These are phyloP conservation scores for Hydractinia symbiolongicarpus DNA, from an alignment of 30 jellyfish, hydroid and myxozoan genomes.

Conservation along the genomic window DNA sequence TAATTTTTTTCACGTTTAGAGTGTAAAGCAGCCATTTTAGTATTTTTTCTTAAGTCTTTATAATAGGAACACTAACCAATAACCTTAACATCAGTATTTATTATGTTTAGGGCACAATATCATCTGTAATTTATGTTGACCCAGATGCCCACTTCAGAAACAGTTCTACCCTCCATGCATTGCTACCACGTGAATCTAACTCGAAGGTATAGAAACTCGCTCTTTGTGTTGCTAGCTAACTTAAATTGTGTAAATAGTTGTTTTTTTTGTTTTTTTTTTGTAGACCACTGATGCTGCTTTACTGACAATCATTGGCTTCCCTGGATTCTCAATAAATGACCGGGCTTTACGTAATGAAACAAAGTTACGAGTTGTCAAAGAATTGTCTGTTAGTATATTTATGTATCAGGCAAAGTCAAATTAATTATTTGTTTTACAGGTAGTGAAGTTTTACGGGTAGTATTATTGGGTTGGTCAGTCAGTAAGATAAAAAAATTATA, in stretches of 20 bases:
- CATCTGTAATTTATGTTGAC: conserved; percentile 77
- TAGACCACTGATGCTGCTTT: conserved; percentile 92
- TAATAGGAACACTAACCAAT: no score
- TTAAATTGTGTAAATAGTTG: not conserved
- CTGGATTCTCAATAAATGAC: conserved; percentile 79
- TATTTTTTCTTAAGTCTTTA: no score
- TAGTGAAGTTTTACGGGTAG: no score
- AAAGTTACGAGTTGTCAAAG: conserved; percentile 46
- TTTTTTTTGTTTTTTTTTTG: not conserved
- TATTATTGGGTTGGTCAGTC: no score
- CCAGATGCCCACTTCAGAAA: conserved; percentile 97
- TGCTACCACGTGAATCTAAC: conserved; percentile 86
- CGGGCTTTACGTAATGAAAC: conserved; percentile 51
- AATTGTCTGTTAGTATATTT: conserved; percentile 39
- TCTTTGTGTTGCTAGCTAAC: not conserved
- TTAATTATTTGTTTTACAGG: no score
- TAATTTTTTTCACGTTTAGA: no score
- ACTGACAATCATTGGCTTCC: conserved; percentile 79
- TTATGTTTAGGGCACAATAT: conserved; percentile 57
- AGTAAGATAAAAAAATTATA: no score
- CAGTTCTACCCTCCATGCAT: conserved; percentile 48
- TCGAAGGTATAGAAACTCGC: conserved; percentile 50
- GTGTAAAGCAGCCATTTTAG: no score
- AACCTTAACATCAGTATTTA: no score
- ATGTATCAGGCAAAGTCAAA: not conserved